Percentiles rank a stretch among this genome's conserved stretches.
Evolutionary conservation across 1,140 invertebrate species (phyloP).

Genomic region (Helicoverpa armigera): DNA sequence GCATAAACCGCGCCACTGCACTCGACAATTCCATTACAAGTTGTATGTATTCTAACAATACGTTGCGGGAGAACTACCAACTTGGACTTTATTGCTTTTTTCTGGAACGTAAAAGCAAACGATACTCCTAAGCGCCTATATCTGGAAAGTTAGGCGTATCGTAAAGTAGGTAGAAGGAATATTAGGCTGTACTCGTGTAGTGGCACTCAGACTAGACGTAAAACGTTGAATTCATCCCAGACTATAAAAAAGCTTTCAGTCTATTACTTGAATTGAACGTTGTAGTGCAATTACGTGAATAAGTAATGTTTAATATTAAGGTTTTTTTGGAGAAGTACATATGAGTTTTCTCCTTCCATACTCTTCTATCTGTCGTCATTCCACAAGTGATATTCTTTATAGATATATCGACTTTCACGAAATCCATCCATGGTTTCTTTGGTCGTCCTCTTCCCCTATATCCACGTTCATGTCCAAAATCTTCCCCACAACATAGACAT

Average conservation of each 20-base stretch:
- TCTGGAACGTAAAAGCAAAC: conserved; percentile 31
- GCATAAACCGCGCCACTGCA: conserved; percentile 29
- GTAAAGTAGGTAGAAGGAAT: conserved; percentile 11
- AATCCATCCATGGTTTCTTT: too few species aligned
- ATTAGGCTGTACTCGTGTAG: not conserved
- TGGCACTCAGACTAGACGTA: not conserved
- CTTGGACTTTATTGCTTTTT: conserved; percentile 48
- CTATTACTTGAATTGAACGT: conserved; percentile 4
- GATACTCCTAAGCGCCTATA: not conserved
- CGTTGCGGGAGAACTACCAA: conserved; percentile 32
- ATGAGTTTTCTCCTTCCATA: too few species aligned
- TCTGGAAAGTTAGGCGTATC: conserved; percentile 14
- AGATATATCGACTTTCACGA: too few species aligned
- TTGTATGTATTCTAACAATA: conserved; percentile 42
- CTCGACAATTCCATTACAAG: conserved; percentile 51
- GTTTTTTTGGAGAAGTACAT: not conserved
- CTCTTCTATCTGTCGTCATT: too few species aligned
- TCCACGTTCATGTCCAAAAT: too few species aligned
- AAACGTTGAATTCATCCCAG: conserved; percentile 5
- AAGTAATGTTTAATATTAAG: not conserved
- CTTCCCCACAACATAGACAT: too few species aligned
- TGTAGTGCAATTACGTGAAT: conserved; percentile 1
- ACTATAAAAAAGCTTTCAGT: conserved; percentile 28
- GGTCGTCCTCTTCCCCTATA: too few species aligned
- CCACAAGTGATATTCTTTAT: too few species aligned